Evolutionary conservation across 2,888 invertebrate species (phyloP).

Genomic region (Lissocephala sabroskyi): DNA sequence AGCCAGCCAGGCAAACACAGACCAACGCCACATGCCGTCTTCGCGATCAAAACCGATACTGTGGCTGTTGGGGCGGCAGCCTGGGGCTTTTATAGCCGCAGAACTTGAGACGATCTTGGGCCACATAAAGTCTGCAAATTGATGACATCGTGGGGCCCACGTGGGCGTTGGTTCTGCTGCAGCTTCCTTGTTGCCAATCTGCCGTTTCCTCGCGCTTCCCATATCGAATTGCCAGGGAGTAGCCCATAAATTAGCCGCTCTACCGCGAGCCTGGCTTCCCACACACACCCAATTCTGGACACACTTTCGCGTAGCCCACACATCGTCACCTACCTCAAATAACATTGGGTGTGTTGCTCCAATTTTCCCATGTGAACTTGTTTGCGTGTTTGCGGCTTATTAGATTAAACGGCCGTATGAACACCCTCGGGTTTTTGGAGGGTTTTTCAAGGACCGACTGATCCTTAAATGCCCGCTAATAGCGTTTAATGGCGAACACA

Average conservation of each 20-base stretch:
- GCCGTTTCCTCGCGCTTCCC: conserved; percentile 29
- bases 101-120: conserved; percentile 13
- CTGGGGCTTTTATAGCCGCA: conserved; percentile 45
- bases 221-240: conserved; percentile 43
- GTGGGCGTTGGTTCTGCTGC: too few relatives aligned
- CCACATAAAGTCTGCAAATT: conserved; percentile 48
- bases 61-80: conserved; percentile 18
- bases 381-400: conserved; percentile 67
- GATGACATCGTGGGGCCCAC: conserved; percentile 30
- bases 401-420: conserved; percentile 54
- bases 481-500: conserved; percentile 55
- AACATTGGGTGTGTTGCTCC: conserved; percentile 42
- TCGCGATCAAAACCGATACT: conserved; percentile 21
- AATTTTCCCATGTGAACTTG: conserved; percentile 70
- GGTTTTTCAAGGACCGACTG: conserved; percentile 17
- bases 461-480: conserved; percentile 65
- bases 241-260: conserved; percentile 49
- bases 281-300: conserved; percentile 17
- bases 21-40: conserved; percentile 30
- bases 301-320: neutral
- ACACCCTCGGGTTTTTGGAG: conserved; percentile 33
- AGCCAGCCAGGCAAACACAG: conserved; percentile 21
- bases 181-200: too few relatives aligned
- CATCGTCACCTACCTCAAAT: conserved; percentile 10
- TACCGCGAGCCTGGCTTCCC: conserved; percentile 8